A percentile compares a stretch with the other conserved stretches of the same genome.
Conservation (phyloP, 2,888 invertebrate genomes). For the Drosophila anomalata region DNA sequence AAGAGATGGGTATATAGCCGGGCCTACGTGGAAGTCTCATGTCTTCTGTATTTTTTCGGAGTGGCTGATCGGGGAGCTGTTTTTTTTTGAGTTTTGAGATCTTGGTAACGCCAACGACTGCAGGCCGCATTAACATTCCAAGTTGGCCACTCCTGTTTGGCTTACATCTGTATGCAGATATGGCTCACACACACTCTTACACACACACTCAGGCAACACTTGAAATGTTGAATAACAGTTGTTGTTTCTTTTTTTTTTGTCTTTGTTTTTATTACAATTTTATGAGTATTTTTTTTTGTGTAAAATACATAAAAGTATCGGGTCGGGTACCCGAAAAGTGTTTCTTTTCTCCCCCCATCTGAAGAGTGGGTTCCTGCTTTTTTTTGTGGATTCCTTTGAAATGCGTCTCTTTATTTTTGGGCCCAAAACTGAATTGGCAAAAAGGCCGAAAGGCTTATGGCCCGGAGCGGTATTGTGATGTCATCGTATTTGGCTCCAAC, state of each 20-base stretch:
- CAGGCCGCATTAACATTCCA: slow-evolving; percentile 77
- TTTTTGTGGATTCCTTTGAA: slow-evolving; percentile 17
- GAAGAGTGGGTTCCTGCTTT: slow-evolving; percentile 1
- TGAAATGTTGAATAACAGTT: slow-evolving; percentile 75
- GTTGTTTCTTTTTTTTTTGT: slow-evolving; percentile 54
- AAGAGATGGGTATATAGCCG: slow-evolving; percentile 3
- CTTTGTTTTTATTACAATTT: slow-evolving; percentile 58
- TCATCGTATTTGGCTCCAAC: slow-evolving; percentile 18
- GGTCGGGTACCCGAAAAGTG: slow-evolving; percentile 18
- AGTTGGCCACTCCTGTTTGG: slow-evolving; percentile 77
- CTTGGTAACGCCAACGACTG: slow-evolving; percentile 59
- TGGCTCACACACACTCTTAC: slow-evolving; percentile 9
- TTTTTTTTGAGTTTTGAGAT: slow-evolving; percentile 4
- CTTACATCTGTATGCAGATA: slow-evolving; percentile 39
- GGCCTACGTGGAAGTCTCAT: slow-evolving; percentile 60
- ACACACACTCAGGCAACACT: slow-evolving; percentile 40
- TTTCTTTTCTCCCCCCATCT: slow-evolving; percentile 13
- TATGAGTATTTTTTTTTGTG: slow-evolving; percentile 45
- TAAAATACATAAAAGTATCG: slow-evolving; percentile 26
- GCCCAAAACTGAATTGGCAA: slow-evolving; percentile 18
- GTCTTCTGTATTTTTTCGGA: slow-evolving; percentile 5
- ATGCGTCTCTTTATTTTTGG: slow-evolving; percentile 13
- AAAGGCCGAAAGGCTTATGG: not conserved
- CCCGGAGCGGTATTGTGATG: slow-evolving; percentile 9
- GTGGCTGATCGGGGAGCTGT: slow-evolving; percentile 5